Conservation (phyloP, 1,140 invertebrate genomes). For the Cephus cinctus region DNA sequence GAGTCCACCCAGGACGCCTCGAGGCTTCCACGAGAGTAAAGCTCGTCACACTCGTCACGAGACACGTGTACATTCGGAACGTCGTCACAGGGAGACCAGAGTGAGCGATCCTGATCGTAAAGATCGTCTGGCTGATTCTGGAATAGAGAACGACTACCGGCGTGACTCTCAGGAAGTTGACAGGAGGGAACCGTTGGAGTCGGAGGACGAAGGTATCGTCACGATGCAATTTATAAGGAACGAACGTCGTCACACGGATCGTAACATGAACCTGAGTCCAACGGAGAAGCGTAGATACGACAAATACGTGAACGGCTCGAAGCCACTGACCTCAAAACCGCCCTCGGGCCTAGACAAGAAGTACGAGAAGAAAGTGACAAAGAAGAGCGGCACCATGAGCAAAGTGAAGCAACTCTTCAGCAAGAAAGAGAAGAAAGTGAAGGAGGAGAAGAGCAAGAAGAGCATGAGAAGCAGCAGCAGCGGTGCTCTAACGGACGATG, state of each 20-base stretch:
- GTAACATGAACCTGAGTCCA: slow-evolving; percentile 42
- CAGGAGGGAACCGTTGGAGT: slow-evolving; percentile 53
- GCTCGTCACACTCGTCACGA: slow-evolving; percentile 39
- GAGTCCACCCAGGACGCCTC: slow-evolving; percentile 35
- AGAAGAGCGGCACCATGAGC: slow-evolving; percentile 51
- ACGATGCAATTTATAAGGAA: slow-evolving; percentile 65
- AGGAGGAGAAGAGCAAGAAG: slow-evolving; percentile 46
- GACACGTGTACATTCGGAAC: slow-evolving; percentile 34
- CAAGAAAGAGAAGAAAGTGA: slow-evolving; percentile 51
- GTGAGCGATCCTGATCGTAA: slow-evolving; percentile 53
- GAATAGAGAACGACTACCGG: slow-evolving; percentile 76
- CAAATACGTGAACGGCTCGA: not conserved
- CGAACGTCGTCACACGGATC: slow-evolving; percentile 65
- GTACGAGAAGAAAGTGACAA: slow-evolving; percentile 48
- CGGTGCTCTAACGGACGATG: slow-evolving; percentile 46
- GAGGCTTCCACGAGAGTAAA: slow-evolving; percentile 48
- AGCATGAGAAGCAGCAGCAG: slow-evolving; percentile 33
- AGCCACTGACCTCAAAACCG: slow-evolving; percentile 38
- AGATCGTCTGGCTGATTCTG: slow-evolving; percentile 70
- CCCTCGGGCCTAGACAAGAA: slow-evolving; percentile 46
- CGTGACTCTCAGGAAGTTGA: slow-evolving; percentile 65
- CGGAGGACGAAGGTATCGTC: slow-evolving; percentile 66
- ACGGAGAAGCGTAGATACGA: slow-evolving; percentile 15
- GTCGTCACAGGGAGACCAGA: slow-evolving; percentile 37
- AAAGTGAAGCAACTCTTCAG: slow-evolving; percentile 51